phyloP scores from a whole-genome alignment of 2,113 vertebrate species.

The Tragelaphus scriptus region DNA sequence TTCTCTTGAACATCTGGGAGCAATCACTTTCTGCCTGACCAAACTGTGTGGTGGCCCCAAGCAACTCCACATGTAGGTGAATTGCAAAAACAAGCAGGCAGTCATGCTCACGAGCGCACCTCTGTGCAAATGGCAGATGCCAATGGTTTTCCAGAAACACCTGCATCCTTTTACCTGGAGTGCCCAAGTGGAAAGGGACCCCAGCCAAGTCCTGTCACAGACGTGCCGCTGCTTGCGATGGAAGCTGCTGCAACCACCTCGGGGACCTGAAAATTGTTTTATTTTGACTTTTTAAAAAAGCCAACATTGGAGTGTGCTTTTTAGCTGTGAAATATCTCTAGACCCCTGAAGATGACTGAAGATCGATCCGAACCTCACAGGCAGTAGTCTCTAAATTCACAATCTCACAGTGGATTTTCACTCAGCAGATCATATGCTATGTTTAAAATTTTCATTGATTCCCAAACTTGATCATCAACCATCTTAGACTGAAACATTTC shows the following conservation, averaged over 20 bases:
- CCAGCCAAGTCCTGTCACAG: background rate
- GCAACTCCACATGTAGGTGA: conserved; percentile 40
- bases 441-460: conserved; percentile 63
- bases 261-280: background rate
- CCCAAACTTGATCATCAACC: background rate
- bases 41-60: conserved; percentile 33
- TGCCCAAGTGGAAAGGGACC: background rate
- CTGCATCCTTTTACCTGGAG: background rate
- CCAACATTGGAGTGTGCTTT: background rate
- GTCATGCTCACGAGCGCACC: accelerated
- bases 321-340: background rate
- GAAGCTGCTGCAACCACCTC: background rate
- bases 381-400: background rate
- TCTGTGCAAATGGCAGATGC: background rate
- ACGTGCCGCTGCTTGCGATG: background rate
- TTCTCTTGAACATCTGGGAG: conserved; percentile 66
- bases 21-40: conserved; percentile 42
- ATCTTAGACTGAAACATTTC: conserved; percentile 31
- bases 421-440: conserved; percentile 40
- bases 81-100: conserved; percentile 7
- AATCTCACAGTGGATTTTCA: conserved; percentile 45
- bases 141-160: background rate
- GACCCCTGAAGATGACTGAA: background rate
- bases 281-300: background rate
- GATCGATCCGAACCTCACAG: background rate